A percentile compares a stretch with the other conserved stretches of the same genome.
phyloP scores from a whole-genome alignment of 2,113 vertebrate species.

The Ranitomeya imitator region DNA sequence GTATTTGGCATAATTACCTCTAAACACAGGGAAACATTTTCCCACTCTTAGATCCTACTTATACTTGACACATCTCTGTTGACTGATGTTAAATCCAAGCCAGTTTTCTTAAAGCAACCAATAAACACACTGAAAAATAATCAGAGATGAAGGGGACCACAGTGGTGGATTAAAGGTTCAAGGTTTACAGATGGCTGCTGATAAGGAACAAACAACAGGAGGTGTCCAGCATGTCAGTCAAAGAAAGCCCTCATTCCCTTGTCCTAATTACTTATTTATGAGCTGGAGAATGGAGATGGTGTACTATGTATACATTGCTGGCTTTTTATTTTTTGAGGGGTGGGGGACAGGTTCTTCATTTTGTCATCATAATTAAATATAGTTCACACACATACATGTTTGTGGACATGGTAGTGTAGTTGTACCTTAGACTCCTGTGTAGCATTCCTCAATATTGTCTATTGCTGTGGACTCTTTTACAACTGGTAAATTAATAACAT shows the following conservation, averaged over 20 bases:
- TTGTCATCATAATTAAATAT: no score
- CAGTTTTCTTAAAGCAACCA: slow-evolving; percentile 62
- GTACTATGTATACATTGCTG: background rate
- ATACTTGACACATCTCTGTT: slow-evolving; percentile 62
- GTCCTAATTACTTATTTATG: background rate
- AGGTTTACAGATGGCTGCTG: slow-evolving; percentile 60
- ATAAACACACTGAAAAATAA: slow-evolving; percentile 62
- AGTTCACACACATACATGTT: background rate
- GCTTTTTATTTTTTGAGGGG: background rate
- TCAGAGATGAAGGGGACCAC: slow-evolving; percentile 62
- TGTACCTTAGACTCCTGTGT: background rate
- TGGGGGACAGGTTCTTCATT: no score
- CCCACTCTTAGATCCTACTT: slow-evolving; percentile 60
- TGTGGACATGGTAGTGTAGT: background rate
- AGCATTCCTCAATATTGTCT: background rate
- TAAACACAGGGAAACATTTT: background rate
- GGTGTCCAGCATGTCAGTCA: slow-evolving; percentile 54
- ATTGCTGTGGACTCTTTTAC: background rate
- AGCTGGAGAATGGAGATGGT: background rate
- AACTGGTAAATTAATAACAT: slow-evolving; percentile 16
- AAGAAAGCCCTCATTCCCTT: background rate
- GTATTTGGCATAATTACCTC: background rate
- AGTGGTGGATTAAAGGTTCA: slow-evolving; percentile 59
- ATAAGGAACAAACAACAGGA: slow-evolving; percentile 55
- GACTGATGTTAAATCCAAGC: slow-evolving; percentile 60